Percentiles rank a stretch among this genome's conserved stretches.
These are phyloP conservation scores for Hephaestus fuliginosus DNA, from an alignment of 2,797 vertebrate species.

Conservation along the genomic window DNA sequence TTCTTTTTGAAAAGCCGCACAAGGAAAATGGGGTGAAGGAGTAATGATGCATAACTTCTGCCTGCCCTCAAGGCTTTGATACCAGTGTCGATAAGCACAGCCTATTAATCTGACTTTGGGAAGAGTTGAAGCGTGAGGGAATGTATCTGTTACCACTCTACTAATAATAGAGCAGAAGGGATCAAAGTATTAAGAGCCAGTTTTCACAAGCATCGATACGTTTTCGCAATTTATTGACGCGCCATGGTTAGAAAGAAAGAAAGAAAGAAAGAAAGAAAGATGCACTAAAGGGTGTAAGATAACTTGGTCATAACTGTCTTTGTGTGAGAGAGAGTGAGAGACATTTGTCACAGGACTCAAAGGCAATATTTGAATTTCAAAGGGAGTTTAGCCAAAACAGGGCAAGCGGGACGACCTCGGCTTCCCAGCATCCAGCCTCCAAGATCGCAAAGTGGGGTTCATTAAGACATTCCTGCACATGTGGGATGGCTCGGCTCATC, in stretches of 20 bases:
- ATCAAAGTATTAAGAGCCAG: not conserved
- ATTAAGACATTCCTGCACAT: slow-evolving; percentile 78
- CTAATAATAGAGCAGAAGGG: not conserved
- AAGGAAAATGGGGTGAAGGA: not conserved
- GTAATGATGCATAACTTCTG: slow-evolving; percentile 29
- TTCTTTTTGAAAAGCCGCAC: slow-evolving; percentile 14
- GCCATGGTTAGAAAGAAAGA: not conserved
- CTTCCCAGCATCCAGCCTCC: slow-evolving; percentile 42
- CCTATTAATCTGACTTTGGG: not conserved
- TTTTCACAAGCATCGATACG: not conserved
- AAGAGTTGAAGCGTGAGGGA: not conserved
- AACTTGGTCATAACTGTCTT: not conserved
- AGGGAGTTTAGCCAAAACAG: slow-evolving; percentile 47
- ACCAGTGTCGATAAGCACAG: not conserved
- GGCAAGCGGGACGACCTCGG: slow-evolving; percentile 11
- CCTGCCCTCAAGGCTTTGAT: slow-evolving; percentile 1
- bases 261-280: not conserved
- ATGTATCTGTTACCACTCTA: not conserved
- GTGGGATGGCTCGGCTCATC: slow-evolving; percentile 68
- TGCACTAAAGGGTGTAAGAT: not conserved
- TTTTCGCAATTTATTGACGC: not conserved
- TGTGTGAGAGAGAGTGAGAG: not conserved
- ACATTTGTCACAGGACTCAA: slow-evolving; percentile 6
- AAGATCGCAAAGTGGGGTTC: slow-evolving; percentile 54
- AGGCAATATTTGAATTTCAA: slow-evolving; percentile 34